phyloP scores from a whole-genome alignment of 2,797 vertebrate genomes.

The Takifugu ocellatus region DNA sequence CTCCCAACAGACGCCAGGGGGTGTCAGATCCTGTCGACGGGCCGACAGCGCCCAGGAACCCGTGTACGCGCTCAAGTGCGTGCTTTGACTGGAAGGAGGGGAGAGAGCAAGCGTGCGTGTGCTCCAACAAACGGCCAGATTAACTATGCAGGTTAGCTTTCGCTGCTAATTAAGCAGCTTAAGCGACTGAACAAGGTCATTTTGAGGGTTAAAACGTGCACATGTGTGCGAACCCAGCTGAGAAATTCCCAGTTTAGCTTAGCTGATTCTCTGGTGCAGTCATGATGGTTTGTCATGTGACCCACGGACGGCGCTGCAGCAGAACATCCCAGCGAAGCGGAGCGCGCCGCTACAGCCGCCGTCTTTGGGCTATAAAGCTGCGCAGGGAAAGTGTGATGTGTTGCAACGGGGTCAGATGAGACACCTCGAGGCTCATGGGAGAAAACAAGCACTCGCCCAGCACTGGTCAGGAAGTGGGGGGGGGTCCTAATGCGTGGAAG shows the following conservation, averaged over 20 bases:
- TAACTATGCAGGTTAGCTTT: conserved; percentile 42
- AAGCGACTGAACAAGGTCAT: conserved; percentile 50
- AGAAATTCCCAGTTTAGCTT: conserved; percentile 14
- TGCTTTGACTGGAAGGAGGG: neutral
- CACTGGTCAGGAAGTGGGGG: conserved; percentile 13
- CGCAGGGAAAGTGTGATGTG: conserved; percentile 9
- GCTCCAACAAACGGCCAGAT: conserved; percentile 48
- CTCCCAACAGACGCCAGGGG: conserved; percentile 13
- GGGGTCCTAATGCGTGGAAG: conserved; percentile 8
- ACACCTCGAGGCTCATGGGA: conserved; percentile 20
- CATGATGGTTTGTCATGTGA: neutral
- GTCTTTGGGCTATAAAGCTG: neutral
- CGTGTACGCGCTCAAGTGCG: neutral
- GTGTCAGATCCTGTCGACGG: conserved; percentile 13
- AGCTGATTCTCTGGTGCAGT: conserved; percentile 16
- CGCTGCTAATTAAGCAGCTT: conserved; percentile 60
- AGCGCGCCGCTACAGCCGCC: neutral
- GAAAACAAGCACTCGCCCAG: conserved; percentile 19
- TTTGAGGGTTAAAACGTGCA: conserved; percentile 34
- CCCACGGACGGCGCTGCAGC: conserved; percentile 32
- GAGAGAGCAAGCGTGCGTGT: conserved; percentile 9
- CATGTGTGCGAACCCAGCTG: conserved; percentile 10
- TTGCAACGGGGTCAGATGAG: conserved; percentile 31
- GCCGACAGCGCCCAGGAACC: neutral
- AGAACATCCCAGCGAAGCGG: conserved; percentile 6